phyloP scores from a whole-genome alignment of 2,113 vertebrate species.

The Indri indri region DNA sequence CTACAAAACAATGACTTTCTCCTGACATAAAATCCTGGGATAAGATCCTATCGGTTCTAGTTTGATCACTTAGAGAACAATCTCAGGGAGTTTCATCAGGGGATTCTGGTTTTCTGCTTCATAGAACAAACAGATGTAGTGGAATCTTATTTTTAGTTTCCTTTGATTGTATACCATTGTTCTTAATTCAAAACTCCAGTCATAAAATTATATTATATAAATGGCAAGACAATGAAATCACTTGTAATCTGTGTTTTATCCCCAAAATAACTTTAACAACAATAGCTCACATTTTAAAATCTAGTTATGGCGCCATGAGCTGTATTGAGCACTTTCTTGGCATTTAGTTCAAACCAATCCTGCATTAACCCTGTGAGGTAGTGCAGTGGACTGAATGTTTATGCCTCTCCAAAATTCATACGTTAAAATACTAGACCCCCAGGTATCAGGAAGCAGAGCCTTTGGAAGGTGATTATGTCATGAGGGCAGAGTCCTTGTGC shows the following conservation, averaged over 20 bases:
- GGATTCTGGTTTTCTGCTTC: slow-evolving; percentile 36
- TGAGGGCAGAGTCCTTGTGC: not conserved
- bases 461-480: not conserved
- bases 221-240: slow-evolving; percentile 58
- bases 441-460: not conserved
- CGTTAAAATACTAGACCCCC: not conserved
- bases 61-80: slow-evolving; percentile 47
- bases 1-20: not conserved
- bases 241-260: slow-evolving; percentile 35
- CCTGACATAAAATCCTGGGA: slow-evolving; percentile 25
- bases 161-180: slow-evolving; percentile 58
- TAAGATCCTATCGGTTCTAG: not conserved
- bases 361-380: not conserved
- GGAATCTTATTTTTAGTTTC: slow-evolving; percentile 57
- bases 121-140: slow-evolving; percentile 33
- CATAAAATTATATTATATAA: slow-evolving; percentile 57
- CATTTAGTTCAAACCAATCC: not conserved
- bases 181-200: slow-evolving; percentile 50
- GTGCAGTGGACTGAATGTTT: not conserved
- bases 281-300: slow-evolving; percentile 60
- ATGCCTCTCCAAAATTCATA: not conserved
- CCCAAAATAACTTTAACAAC: slow-evolving; percentile 57
- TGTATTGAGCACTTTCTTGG: not conserved
- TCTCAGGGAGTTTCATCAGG: not conserved
- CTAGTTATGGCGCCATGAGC: not conserved